Evolutionary conservation across 53 echinoderm and acorn worm genomes (phyloP), one percentile per base, ranked within the genome.

Genomic region (Stichopus horrens): DNA sequence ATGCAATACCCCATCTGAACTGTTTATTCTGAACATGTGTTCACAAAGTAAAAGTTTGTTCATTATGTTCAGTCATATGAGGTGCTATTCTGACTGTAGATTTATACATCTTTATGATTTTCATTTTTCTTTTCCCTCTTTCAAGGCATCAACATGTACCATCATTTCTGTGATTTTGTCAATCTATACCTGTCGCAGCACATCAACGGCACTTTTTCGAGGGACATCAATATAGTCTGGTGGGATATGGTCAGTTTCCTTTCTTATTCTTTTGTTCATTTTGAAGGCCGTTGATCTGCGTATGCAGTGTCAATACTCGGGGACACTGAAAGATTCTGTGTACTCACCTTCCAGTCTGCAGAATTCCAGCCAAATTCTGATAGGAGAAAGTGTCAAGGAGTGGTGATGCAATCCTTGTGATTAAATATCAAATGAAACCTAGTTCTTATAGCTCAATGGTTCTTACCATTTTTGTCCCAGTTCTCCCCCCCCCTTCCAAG

Each of bases 151-250:
- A 97, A 95, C 90, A 94, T 97, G 97, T 97, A 95, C 83, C 97
- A 97, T 74, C 94, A 95, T 87, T 97, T 97, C 90, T 97, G 97
- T 91, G 97, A 97, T 63, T 97, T 95, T 92, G 93, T 97, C 90
- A 97, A 97, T 88, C 90, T 97, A n/a, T 97, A 97, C 87, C 88
- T 97, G 73, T 94, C 95, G 54, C 94, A 94, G 86, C 95, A 95
- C 23, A 83, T 94, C 67, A 90, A 94, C 53, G 86, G 90, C 10
- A 91, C 88, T 56, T 95, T 94, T 77, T 92, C 94, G 4, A 77
- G 57, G 67, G 94, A 97, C 58, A 66, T 95, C 74, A 94, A 95
- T 83, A 97, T 97, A 9, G 92, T 97, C 20, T 92, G 92, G 94
- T 97, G 97, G 97, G 95, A 97, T 85, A 90, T 94, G 83, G 95